Conservation (phyloP, 2,113 vertebrate species). For the Rhadina sibilatrix region DNA sequence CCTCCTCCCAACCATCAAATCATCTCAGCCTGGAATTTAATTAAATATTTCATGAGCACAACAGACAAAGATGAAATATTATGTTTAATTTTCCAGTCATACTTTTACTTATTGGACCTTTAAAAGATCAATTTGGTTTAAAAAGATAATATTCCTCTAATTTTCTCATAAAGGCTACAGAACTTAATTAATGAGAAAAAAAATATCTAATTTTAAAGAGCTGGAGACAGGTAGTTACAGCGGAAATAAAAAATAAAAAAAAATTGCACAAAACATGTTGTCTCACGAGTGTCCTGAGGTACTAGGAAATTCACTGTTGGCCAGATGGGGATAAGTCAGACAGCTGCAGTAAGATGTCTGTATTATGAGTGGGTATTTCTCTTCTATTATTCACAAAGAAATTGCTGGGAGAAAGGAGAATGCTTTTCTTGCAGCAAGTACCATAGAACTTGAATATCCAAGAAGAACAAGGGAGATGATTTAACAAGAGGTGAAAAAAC, state of each 20-base stretch:
- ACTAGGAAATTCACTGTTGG: background rate
- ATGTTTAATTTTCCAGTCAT: slow-evolving; percentile 64
- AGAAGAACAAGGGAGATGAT: background rate
- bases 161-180: slow-evolving; percentile 64
- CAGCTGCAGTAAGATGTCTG: background rate
- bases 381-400: background rate
- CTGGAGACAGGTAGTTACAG: slow-evolving; percentile 12
- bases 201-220: slow-evolving; percentile 40
- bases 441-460: background rate
- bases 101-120: slow-evolving; percentile 56
- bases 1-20: background rate
- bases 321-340: background rate
- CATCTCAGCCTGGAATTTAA: slow-evolving; percentile 27
- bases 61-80: slow-evolving; percentile 51
- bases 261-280: background rate
- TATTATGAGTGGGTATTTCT: background rate
- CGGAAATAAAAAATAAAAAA: background rate
- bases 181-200: slow-evolving; percentile 48
- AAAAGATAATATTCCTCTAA: slow-evolving; percentile 57
- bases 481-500: background rate
- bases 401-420: background rate
- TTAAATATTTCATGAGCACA: slow-evolving; percentile 66
- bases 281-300: background rate
- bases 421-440: background rate
- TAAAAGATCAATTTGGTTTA: slow-evolving; percentile 53